Conservation (phyloP, 2,113 vertebrate species). For the Myiozetetes cayanensis region DNA sequence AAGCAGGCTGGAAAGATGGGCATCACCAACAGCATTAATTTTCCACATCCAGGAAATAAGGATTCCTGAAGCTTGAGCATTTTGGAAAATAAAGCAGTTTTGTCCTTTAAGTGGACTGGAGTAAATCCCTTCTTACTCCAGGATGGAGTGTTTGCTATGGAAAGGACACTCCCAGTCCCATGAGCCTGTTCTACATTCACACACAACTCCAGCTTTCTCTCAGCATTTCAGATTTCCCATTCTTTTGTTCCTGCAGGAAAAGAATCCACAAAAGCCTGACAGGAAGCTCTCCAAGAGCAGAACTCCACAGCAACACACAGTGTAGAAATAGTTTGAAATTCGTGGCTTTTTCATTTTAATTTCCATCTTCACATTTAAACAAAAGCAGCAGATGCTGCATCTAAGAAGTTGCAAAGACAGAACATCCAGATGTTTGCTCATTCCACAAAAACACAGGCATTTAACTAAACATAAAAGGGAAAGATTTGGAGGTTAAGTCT, state of each 20-base stretch:
- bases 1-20: background rate
- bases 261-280: background rate
- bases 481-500: background rate
- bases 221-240: background rate
- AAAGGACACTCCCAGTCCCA: background rate
- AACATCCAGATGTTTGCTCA: background rate
- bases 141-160: background rate
- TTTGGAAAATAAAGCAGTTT: background rate
- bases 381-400: background rate
- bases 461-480: background rate
- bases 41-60: background rate
- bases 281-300: background rate
- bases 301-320: background rate
- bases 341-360: background rate
- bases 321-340: fast-evolving
- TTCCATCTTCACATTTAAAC: background rate
- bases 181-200: fast-evolving
- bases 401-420: background rate
- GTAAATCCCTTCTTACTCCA: background rate
- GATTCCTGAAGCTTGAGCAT: background rate
- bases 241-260: background rate
- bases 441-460: background rate
- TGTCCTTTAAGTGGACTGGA: background rate
- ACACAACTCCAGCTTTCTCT: background rate
- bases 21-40: background rate